Evolutionary conservation across 2,797 vertebrate genomes (phyloP).

Genomic region (Brachyrhaphis roseni): DNA sequence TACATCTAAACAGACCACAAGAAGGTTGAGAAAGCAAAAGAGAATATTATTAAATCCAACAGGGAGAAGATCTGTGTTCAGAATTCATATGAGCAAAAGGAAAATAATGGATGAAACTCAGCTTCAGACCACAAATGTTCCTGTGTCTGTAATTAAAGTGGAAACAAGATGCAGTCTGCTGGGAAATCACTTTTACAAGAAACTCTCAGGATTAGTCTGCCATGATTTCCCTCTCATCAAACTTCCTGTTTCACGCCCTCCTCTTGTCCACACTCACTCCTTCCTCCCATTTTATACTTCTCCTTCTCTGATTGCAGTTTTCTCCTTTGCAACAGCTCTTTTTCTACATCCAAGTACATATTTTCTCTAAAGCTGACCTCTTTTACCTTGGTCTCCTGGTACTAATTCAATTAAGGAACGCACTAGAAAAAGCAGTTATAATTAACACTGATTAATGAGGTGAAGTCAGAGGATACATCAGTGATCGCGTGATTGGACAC

Average conservation of each 20-base stretch:
- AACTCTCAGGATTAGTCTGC: constrained; percentile 49
- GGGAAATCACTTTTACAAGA: constrained; percentile 57
- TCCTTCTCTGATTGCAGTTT: constrained; percentile 21
- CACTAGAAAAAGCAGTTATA: constrained; percentile 54
- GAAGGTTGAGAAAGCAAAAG: not conserved
- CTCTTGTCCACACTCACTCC: constrained; percentile 20
- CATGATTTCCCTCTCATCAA: constrained; percentile 40
- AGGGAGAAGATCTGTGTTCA: not conserved
- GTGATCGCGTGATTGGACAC: constrained; percentile 58
- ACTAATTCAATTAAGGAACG: constrained; percentile 60
- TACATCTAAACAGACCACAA: constrained; percentile 6
- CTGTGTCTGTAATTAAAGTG: constrained; percentile 35
- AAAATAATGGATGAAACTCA: constrained; percentile 8
- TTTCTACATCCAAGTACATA: constrained; percentile 19
- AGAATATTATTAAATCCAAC: constrained; percentile 1
- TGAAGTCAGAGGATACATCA: constrained; percentile 54
- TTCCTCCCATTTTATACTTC: constrained; percentile 5
- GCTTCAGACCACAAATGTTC: constrained; percentile 28
- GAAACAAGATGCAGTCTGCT: constrained; percentile 51
- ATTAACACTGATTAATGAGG: constrained; percentile 71
- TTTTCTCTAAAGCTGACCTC: constrained; percentile 43
- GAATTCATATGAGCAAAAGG: constrained; percentile 5
- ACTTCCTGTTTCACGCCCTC: constrained; percentile 30
- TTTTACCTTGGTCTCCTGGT: constrained; percentile 43
- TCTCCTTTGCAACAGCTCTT: not conserved